Evolutionary conservation across 2,113 vertebrate genomes (phyloP).

Genomic region (Tamias sibiricus): DNA sequence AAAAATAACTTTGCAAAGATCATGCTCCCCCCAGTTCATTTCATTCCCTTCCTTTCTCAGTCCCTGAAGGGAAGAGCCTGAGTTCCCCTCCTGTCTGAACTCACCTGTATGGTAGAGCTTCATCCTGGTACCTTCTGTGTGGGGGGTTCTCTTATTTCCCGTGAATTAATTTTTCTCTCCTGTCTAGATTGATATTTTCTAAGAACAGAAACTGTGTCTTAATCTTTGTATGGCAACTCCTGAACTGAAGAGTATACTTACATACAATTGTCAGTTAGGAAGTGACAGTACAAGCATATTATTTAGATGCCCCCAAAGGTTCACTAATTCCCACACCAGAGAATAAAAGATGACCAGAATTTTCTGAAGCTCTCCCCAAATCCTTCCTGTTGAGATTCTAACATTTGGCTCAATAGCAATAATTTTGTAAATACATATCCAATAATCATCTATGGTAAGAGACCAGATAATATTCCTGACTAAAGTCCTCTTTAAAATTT

Average conservation of each 20-base stretch:
- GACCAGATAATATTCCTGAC: background rate
- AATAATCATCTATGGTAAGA: background rate
- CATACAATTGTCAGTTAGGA: background rate
- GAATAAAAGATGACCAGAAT: background rate
- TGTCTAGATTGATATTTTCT: background rate
- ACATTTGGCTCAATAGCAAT: background rate
- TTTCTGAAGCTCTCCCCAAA: background rate
- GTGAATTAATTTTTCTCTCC: background rate
- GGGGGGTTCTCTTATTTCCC: background rate
- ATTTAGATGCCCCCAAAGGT: background rate
- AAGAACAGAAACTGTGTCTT: background rate
- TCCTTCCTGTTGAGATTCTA: background rate
- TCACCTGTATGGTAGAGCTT: background rate
- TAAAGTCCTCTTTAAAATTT: background rate
- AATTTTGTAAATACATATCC: background rate
- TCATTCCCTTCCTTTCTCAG: background rate
- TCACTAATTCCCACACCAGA: background rate
- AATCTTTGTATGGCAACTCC: background rate
- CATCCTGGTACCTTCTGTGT: rapidly evolving
- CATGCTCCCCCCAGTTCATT: background rate
- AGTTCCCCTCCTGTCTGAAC: background rate
- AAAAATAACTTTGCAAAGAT: background rate
- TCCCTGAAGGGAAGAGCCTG: background rate
- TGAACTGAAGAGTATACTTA: background rate
- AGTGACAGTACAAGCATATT: background rate